Conservation (phyloP, 2,797 vertebrate species). For the Sebastes minor region DNA sequence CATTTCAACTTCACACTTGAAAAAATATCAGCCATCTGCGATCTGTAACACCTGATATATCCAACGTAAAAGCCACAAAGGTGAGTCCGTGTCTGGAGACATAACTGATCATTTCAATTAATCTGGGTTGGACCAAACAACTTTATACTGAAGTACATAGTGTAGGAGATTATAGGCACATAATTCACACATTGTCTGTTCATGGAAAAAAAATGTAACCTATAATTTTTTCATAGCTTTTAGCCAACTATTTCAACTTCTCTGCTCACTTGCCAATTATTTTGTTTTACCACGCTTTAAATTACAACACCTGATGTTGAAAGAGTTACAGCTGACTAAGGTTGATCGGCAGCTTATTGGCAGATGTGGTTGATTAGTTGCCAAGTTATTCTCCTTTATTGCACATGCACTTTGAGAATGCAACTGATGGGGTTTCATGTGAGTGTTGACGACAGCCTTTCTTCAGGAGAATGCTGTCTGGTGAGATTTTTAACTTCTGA, state of each 20-base stretch:
- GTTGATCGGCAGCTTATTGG: background rate
- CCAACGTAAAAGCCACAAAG: background rate
- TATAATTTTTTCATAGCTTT: background rate
- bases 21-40: too few species aligned
- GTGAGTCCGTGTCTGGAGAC: background rate
- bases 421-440: background rate
- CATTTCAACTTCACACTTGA: too few species aligned
- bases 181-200: background rate
- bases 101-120: background rate
- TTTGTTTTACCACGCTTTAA: background rate
- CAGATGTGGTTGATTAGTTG: background rate
- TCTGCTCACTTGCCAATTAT: background rate
- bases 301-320: background rate
- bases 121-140: background rate
- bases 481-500: background rate
- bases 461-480: background rate
- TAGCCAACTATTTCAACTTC: background rate
- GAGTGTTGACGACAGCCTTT: background rate
- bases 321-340: background rate
- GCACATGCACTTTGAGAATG: background rate
- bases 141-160: background rate
- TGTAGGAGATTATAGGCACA: background rate
- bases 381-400: background rate
- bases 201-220: background rate
- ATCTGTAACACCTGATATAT: background rate